Evolutionary conservation across 2,888 invertebrate genomes (phyloP).

Genomic region (Octonoba sinensis): DNA sequence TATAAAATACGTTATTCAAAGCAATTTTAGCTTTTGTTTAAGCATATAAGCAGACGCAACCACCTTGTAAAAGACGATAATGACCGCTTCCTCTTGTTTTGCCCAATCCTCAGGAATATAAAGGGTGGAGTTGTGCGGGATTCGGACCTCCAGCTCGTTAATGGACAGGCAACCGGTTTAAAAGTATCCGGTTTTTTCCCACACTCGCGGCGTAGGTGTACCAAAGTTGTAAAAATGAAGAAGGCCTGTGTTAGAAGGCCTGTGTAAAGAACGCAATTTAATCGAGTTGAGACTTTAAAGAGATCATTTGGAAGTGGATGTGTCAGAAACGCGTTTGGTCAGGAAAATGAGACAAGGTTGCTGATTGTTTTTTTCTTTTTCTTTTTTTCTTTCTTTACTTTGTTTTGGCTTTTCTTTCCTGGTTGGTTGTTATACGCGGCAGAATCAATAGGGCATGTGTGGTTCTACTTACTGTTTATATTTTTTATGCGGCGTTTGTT

Average conservation of each 20-base stretch:
- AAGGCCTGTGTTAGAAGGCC: too few species aligned
- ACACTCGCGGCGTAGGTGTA: conserved; percentile 49
- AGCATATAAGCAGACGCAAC: too few species aligned
- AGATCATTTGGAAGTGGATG: conserved; percentile 55
- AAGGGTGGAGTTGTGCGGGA: too few species aligned
- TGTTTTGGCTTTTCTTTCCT: too few species aligned
- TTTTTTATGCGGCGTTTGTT: conserved; percentile 24
- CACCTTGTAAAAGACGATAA: too few species aligned
- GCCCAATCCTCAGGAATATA: too few species aligned
- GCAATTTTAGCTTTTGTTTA: too few species aligned
- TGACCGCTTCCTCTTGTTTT: too few species aligned
- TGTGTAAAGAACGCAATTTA: conserved; percentile 34
- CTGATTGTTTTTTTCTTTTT: conserved; percentile 43
- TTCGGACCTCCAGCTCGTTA: too few species aligned
- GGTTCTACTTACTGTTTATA: conserved; percentile 18
- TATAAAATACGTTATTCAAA: too few species aligned
- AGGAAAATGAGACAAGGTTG: conserved; percentile 18
- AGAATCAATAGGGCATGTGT: conserved; percentile 41
- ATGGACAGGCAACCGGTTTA: conserved; percentile 41
- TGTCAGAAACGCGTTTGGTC: conserved; percentile 40
- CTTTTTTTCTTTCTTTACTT: too few species aligned
- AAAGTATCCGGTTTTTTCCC: conserved; percentile 58
- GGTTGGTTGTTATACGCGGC: conserved; percentile 1
- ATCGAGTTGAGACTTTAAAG: conserved; percentile 43
- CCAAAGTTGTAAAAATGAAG: too few species aligned